These are phyloP conservation scores for Suncus etruscus DNA, from an alignment of 2,113 vertebrate genomes.

Conservation along the genomic window DNA sequence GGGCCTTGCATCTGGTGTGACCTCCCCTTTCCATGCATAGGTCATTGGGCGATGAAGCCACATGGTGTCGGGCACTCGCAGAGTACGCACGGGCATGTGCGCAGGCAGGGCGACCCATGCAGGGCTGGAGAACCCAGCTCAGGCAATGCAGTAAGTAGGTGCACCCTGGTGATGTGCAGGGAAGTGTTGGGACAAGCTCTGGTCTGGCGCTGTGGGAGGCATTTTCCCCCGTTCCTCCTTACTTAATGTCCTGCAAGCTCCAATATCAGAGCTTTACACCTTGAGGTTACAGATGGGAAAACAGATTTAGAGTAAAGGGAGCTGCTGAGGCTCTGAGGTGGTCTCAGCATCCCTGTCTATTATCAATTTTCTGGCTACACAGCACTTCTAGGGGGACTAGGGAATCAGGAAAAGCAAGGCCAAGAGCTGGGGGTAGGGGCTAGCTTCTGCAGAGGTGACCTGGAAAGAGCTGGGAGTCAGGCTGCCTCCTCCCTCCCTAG, in stretches of 20 bases:
- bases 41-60: conserved; percentile 89
- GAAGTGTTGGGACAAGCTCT: background rate
- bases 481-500: conserved; percentile 76
- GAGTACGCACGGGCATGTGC: conserved; percentile 96
- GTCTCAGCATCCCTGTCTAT: background rate
- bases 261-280: background rate
- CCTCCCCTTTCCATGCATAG: conserved; percentile 83
- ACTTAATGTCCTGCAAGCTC: background rate
- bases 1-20: background rate
- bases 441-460: background rate
- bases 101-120: conserved; percentile 94
- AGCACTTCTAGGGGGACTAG: background rate
- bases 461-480: background rate
- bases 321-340: background rate
- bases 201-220: background rate
- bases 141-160: conserved; percentile 95
- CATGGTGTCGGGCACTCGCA: conserved; percentile 93
- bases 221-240: background rate
- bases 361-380: background rate
- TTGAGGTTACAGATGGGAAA: background rate
- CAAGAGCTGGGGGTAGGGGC: background rate
- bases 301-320: background rate
- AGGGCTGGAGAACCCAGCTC: conserved; percentile 92
- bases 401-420: background rate
- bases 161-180: background rate